Base-by-base conservation (phyloP, 2,888 invertebrate genomes). In the Troides helena region DNA sequence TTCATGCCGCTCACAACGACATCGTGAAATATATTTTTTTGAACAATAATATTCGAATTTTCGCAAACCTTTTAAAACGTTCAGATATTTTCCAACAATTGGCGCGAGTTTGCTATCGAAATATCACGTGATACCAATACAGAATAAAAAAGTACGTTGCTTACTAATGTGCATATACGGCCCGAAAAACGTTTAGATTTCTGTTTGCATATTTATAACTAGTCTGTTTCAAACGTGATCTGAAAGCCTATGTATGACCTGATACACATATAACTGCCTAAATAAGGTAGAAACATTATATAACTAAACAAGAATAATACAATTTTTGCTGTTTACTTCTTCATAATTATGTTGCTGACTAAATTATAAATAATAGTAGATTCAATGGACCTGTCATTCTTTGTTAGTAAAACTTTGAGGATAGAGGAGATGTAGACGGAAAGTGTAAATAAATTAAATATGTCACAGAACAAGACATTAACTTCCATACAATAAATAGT, bases 81-180 rank as follows among this genome's bases (percentile, higher is more conserved):
- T 25, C 57, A 57, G 7, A 57, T 57, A 57, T 57, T 57, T 21
- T 21, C 18, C 21, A 57, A 21, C n/a, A 21, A 21, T 10, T 6
- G 8, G 21, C n/a, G 6, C 57, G 21, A 6, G 8, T 21, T 21
- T 57, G 21, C 21, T 57, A 21, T 57, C 57, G 18, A 57, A 57
- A 57, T 57, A 21, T 21, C 21, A 21, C 57, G 21, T 8, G 8
- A 23, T 6, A 21, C 57, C 57, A 18, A 57, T 57, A 57, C 21
- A 21, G 21, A 57, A 56, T 56, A 56, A 57, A 67, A 62, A 39
- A 39, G 43, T 43, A 58, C 39, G 62, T 67, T 57, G 62, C 62
- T 57, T 67, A 62, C 17, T 58, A 67, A 62, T 23, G 43, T 67
- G 25, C 62, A 62, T 62, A 25, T 53, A 46, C 67, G 25, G 62